Percentiles rank a stretch among this genome's conserved stretches.
Conservation (phyloP, 2,113 vertebrate species). For the Trichechus manatus region DNA sequence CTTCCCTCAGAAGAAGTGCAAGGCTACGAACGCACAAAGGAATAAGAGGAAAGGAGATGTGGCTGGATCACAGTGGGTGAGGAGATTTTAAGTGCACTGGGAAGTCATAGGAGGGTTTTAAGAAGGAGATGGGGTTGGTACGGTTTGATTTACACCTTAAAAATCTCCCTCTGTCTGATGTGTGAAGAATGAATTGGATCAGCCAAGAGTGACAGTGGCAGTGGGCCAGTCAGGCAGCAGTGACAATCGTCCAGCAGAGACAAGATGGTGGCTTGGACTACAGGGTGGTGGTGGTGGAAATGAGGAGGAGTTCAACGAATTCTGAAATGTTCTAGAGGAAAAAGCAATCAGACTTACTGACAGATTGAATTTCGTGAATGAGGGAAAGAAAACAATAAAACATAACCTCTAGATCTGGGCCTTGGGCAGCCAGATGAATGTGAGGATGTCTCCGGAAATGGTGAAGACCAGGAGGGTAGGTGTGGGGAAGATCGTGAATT, state of each 20-base stretch:
- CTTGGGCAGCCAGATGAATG: background rate
- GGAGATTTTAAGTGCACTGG: background rate
- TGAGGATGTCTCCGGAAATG: background rate
- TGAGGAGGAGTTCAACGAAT: background rate
- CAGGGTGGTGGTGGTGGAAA: fast-evolving
- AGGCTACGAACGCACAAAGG: too few species aligned
- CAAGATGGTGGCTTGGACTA: background rate
- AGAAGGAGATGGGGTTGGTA: background rate
- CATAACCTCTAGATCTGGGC: background rate
- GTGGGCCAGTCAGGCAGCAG: background rate
- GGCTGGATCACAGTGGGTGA: background rate
- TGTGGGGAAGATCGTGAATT: background rate
- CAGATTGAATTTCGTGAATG: background rate
- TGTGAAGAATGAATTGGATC: background rate
- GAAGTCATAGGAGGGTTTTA: background rate
- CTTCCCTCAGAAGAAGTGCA: fast-evolving
- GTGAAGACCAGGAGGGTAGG: background rate
- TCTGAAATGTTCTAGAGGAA: background rate
- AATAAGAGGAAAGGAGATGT: fast-evolving
- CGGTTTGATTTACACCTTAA: background rate
- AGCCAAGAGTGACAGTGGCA: background rate
- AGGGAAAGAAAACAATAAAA: background rate
- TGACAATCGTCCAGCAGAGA: background rate
- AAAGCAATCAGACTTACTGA: background rate
- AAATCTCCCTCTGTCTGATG: background rate